These are phyloP conservation scores for Muscidifurax raptorellus DNA, from an alignment of 1,140 invertebrate genomes.

Conservation along the genomic window DNA sequence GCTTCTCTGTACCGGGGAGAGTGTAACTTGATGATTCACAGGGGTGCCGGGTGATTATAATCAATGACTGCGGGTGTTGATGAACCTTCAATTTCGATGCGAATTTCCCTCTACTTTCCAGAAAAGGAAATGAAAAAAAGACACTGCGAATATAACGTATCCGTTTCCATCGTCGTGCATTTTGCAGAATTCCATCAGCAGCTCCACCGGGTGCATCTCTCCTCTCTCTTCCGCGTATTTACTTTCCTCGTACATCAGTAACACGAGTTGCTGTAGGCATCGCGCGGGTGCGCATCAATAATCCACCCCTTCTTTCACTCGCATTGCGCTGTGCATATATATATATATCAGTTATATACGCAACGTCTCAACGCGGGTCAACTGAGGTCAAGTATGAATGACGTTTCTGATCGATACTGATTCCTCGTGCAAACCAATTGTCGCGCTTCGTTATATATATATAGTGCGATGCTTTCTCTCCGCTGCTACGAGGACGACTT, in stretches of 20 bases:
- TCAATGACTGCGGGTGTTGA: no score
- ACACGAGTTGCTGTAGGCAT: not conserved
- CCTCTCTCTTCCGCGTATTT: not conserved
- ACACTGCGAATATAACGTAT: no score
- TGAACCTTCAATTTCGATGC: no score
- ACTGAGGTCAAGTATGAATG: conserved; percentile 42
- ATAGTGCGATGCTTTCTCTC: not conserved
- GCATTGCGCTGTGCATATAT: not conserved
- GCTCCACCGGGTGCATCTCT: not conserved
- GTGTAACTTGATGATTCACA: no score
- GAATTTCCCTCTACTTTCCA: no score
- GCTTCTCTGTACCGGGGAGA: no score
- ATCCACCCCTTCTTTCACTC: not conserved
- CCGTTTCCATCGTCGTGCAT: no score
- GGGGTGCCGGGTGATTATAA: no score
- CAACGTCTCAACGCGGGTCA: not conserved
- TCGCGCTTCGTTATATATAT: not conserved
- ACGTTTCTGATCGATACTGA: conserved; percentile 46
- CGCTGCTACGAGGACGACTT: no score
- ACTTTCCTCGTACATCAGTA: not conserved
- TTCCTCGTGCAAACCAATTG: conserved; percentile 19
- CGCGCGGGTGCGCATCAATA: conserved; percentile 2
- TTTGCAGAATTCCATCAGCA: not conserved
- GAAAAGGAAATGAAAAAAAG: no score
- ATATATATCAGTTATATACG: not conserved